Evolutionary conservation across 2,113 vertebrate species (phyloP).

Genomic region (Lichenostomus cassidix): DNA sequence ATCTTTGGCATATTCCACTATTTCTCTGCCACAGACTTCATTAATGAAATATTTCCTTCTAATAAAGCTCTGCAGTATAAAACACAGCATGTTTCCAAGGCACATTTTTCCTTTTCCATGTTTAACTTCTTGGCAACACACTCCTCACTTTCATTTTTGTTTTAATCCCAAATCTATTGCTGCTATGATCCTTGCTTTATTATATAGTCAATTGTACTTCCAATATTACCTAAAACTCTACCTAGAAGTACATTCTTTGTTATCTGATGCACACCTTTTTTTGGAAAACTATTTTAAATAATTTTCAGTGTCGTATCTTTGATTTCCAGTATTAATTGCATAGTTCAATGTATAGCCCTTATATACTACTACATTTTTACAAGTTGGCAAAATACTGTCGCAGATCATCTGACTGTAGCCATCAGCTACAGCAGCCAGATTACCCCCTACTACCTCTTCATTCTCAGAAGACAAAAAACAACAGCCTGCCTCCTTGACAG

Average conservation of each 20-base stretch:
- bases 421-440: background rate
- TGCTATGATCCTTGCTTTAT: background rate
- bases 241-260: background rate
- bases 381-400: background rate
- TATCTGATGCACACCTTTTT: background rate
- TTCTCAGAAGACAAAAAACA: background rate
- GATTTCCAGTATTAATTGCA: background rate
- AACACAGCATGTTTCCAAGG: background rate
- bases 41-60: constrained; percentile 43
- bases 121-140: background rate
- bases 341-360: background rate
- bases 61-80: background rate
- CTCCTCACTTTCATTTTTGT: background rate
- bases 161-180: background rate
- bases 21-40: background rate
- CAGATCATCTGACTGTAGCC: background rate
- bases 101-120: background rate
- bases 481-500: background rate
- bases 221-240: background rate
- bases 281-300: background rate
- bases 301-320: background rate
- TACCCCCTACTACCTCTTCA: background rate
- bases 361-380: background rate
- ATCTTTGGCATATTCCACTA: background rate
- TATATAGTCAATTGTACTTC: background rate